phyloP scores from a whole-genome alignment of 2,797 vertebrate genomes.

The Yasuhikotakia modesta region DNA sequence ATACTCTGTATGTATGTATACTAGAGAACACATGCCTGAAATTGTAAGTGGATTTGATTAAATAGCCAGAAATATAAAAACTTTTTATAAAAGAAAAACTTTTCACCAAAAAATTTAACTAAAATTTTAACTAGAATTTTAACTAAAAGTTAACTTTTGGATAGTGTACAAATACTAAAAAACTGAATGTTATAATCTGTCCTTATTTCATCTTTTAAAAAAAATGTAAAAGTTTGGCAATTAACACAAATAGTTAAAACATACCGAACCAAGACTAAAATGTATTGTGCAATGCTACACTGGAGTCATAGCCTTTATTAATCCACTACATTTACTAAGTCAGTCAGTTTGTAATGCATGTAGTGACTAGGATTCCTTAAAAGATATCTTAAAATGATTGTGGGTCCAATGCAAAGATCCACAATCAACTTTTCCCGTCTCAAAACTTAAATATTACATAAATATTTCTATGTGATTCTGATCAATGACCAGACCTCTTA shows the following conservation, averaged over 20 bases:
- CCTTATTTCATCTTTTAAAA: conserved; percentile 55
- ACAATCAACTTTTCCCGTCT: not conserved
- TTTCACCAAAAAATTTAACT: too few species aligned
- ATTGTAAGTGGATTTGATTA: not conserved
- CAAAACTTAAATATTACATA: not conserved
- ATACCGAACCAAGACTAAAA: conserved; percentile 34
- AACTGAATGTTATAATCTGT: conserved; percentile 20
- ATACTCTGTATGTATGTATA: too few species aligned
- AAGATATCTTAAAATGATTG: not conserved
- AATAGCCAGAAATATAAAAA: conserved; percentile 13
- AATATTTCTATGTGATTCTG: conserved; percentile 2
- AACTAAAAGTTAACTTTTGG: conserved; percentile 48
- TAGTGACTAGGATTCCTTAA: conserved; percentile 32
- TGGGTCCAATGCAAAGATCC: conserved; percentile 16
- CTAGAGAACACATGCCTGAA: not conserved
- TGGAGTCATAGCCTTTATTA: conserved; percentile 41
- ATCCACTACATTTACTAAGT: too few species aligned
- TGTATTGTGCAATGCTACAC: conserved; percentile 51
- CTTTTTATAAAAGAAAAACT: not conserved
- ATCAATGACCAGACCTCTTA: not conserved
- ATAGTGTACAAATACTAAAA: conserved; percentile 39
- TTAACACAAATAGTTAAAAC: conserved; percentile 64
- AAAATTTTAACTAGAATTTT: too few species aligned
- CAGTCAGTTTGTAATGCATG: conserved; percentile 17
- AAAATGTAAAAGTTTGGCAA: conserved; percentile 66